Evolutionary conservation across 2,797 vertebrate genomes (phyloP).

Genomic region (Notolepis coatsorum): DNA sequence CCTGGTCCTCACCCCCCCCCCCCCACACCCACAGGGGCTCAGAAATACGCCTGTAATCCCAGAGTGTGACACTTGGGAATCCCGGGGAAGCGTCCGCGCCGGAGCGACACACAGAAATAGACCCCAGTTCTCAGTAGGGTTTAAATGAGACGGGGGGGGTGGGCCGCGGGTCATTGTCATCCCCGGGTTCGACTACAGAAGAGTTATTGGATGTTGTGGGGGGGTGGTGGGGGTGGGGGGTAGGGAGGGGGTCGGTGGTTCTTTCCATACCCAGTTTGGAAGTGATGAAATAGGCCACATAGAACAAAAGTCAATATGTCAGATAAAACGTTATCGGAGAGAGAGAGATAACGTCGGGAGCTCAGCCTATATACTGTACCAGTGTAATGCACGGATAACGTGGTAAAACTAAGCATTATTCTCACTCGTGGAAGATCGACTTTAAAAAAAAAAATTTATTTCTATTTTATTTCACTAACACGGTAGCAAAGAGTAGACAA

Average conservation of each 20-base stretch:
- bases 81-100: slow-evolving; percentile 21
- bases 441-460: too few relatives aligned
- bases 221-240: too few relatives aligned
- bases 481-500: too few relatives aligned
- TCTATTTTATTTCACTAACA: too few relatives aligned
- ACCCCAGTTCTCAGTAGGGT: slow-evolving; percentile 64
- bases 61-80: slow-evolving; percentile 62
- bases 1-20: slow-evolving; percentile 65
- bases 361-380: not conserved
- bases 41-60: slow-evolving; percentile 81
- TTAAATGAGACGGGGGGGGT: slow-evolving; percentile 62
- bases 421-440: too few relatives aligned
- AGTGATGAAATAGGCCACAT: slow-evolving; percentile 3
- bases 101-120: slow-evolving; percentile 74
- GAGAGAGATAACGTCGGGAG: not conserved
- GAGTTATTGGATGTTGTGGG: not conserved
- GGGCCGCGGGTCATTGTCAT: slow-evolving; percentile 16
- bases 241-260: not conserved
- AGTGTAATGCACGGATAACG: too few relatives aligned
- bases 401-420: not conserved
- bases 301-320: not conserved
- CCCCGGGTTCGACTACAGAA: slow-evolving; percentile 10
- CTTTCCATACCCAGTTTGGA: slow-evolving; percentile 13
- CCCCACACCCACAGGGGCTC: slow-evolving; percentile 65
- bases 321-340: not conserved